Evolutionary conservation across 2,888 invertebrate species (phyloP), one percentile per base, ranked within the genome.

Genomic region (Gibbula magus): DNA sequence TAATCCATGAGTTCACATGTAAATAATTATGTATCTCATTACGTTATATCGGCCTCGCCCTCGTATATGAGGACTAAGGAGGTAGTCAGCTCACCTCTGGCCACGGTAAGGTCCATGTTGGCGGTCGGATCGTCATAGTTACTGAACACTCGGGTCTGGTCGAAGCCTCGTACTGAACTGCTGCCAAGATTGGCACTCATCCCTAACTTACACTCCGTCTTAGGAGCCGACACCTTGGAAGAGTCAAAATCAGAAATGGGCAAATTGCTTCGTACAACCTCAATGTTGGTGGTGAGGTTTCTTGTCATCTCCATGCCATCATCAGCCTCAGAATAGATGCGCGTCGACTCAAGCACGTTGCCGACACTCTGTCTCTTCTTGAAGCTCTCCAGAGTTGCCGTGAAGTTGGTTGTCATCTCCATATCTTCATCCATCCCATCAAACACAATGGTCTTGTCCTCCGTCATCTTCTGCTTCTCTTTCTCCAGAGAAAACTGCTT

Each of bases 391-490:
- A 45, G 32, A 25, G 22, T 10, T n/a, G 16, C 7, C 1, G 10
- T 45, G 52, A 51, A 35, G 13, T 76, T n/a, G 32, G 20, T 51
- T 22, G 79, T 79, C 35, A 79, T 66, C 4, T 79, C 79, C 79
- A 79, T 79, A 32, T 74, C 70, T 0, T 22, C 79, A 54, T 79
- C 79, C 75, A 67, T 66, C 32, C 54, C 52, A n/a, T 76, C 79
- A 54, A 79, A 79, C 18, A 79, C 4, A 1, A 79, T 54, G 4
- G 79, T 79, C 39, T 35, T 35, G 35, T 67, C 22, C 5, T 45
- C 67, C 22, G 45, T 29, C 18, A 39, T 39, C 29, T 32, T 53
- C 0, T 18, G 32, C 20, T 39, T 13, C 53, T 22, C 20, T 22
- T 25, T 20, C 29, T 35, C 32, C n/a, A 29, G 8, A 16, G 20